Base-by-base conservation (phyloP, 37 sponge, comb jelly and placozoan species). In the Tethya wilhelma region DNA sequence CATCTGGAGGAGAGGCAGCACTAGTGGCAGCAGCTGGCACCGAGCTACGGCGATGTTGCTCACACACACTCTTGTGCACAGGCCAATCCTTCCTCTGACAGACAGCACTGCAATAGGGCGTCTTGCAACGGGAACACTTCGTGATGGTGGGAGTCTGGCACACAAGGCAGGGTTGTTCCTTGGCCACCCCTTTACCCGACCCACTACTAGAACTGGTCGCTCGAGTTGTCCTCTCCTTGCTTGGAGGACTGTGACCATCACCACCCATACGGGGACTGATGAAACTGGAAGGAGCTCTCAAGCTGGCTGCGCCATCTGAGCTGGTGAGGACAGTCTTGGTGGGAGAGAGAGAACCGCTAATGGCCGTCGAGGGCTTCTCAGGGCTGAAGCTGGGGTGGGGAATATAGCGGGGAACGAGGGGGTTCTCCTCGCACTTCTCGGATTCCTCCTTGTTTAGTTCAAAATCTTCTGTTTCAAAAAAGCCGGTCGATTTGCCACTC, bases 51-150 rank as follows among this genome's bases (percentile, higher is more conserved):
- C 14, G 14, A 9, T 49, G 14, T 49, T 49, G 14, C 53, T 55
- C 39, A 60, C 92, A 91, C 60, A 30, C 64, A 12, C 25, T 20
- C 40, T 53, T 73, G 69, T 92, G 93, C 41, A 43, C 44, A 0
- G 79, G 67, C 93, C 93, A 92, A 58, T 87, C 89, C 23, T 44
- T 4, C 2, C 31, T 23, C 56, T 92, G 93, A 59, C 93, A 92
- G 31, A 71, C 34, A 17, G 9, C 43, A 41, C 81, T 80, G 46
- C 93, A 92, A 59, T 87, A 92, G 4, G 79, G 66, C 0, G 86
- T 56, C 71, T 75, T 92, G 49, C 93, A 91, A 29, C n/a, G 44
- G 0, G 69, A 57, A 39, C 93, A 92, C 37, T 58, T 55, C 6
- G 31, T 72, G 22, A 36, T 38, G 43, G 86, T 71, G 0, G 62